A percentile compares a stretch with the other conserved stretches of the same genome.
phyloP scores from a whole-genome alignment of 2,797 vertebrate genomes.

The Phaenicophaeus curvirostris region DNA sequence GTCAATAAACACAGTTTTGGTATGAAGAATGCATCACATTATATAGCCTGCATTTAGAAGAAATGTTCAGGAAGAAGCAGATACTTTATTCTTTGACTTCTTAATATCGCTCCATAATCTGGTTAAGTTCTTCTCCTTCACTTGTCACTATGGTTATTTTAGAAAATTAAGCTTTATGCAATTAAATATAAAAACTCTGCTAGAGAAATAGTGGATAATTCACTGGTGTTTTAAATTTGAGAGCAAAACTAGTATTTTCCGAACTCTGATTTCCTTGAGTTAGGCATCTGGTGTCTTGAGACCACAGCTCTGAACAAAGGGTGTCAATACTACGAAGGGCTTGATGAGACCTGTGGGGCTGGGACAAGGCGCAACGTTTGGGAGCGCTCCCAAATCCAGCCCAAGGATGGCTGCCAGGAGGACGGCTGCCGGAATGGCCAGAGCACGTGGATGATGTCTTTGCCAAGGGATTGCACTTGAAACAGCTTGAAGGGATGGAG shows the following conservation, averaged over 20 bases:
- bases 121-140: not conserved
- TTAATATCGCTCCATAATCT: not conserved
- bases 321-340: not conserved
- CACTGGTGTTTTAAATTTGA: not conserved
- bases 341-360: not conserved
- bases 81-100: not conserved
- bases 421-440: not conserved
- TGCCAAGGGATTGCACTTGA: not conserved
- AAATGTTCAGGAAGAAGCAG: not conserved
- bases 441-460: not conserved
- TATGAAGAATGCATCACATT: not conserved
- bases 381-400: not conserved
- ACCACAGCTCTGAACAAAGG: not conserved
- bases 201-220: not conserved
- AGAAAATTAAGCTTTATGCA: not conserved
- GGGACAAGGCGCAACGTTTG: not conserved
- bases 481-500: not conserved
- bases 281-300: not conserved
- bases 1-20: not conserved
- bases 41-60: not conserved
- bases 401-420: accelerated
- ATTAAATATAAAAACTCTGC: not conserved
- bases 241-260: not conserved
- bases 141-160: not conserved
- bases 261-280: not conserved